Evolutionary conservation across 2,888 invertebrate species (phyloP), one percentile per base, ranked within the genome.

Genomic region (Neoitamus cyanurus): DNA sequence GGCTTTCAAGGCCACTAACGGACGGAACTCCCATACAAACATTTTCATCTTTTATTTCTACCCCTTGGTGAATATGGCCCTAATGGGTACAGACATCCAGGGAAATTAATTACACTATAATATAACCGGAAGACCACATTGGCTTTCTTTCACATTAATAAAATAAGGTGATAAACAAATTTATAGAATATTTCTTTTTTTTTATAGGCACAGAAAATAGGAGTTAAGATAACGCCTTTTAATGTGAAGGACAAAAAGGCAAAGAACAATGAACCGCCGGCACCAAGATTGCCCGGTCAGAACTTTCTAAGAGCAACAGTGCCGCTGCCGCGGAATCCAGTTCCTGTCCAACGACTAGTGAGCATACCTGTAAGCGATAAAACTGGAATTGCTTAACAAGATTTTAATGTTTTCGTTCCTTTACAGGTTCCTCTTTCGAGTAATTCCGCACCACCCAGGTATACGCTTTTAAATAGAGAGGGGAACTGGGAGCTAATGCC

Each of bases 331-430:
- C 72, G 70, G 11, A 84, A 72, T 28, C 58, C 75, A 15, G 46
- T 88, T 37, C 87, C 89, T 5, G 86, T 89, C 30, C 90, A 89
- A 78, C 89, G 90, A 36, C 89, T 89, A 75, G 86, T 86, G 84
- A 90, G 89, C 86, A 88, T 89, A 86, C 90, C 90, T 36, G 90
- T 90, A 86, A 89, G 88, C 30, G 0, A 75, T 15, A 69, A 69
- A 68, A n/a, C 7, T 15, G 13, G 28, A 70, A 15, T 70, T 15
- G 20, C 15, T n/a, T 30, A 13, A 75, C 11, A 15, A 58, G 31
- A 73, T 58, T 30, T 70, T 5, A 72, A 34, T 28, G 68, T 25
- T 46, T 48, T 72, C 83, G 28, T 31, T 11, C 83, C 48, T 20
- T 31, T 72, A 68, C 68, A 90, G 91, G 85, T 90, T 80, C 89